Conservation (phyloP, 2,797 vertebrate species). For the Rhinatrema bivittatum region DNA sequence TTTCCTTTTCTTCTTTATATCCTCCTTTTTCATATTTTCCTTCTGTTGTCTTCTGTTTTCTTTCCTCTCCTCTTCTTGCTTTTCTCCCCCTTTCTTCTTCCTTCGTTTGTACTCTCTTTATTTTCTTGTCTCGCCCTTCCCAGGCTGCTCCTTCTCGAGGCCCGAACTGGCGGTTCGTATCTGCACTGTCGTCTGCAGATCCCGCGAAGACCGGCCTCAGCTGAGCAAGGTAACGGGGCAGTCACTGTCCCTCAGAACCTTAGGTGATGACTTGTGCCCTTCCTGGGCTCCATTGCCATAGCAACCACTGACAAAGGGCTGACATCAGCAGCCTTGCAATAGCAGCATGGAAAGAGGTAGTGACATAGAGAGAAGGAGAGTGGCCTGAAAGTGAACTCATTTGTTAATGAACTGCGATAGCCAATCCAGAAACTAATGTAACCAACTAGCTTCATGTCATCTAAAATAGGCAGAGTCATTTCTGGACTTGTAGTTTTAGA, state of each 20-base stretch:
- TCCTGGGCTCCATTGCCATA: slow-evolving; percentile 5
- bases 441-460: no score
- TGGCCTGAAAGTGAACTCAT: no score
- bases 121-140: slow-evolving; percentile 12
- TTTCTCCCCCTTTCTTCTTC: not conserved
- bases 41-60: not conserved
- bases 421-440: no score
- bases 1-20: not conserved
- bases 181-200: slow-evolving; percentile 57
- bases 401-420: no score
- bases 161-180: slow-evolving; percentile 44
- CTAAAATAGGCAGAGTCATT: no score
- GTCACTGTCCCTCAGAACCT: not conserved
- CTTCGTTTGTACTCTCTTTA: slow-evolving; percentile 18
- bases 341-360: no score
- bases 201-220: slow-evolving; percentile 51
- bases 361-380: no score
- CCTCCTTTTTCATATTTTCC: not conserved
- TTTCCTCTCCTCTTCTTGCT: not conserved
- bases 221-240: slow-evolving; percentile 49
- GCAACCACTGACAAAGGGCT: no score
- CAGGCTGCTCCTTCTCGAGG: slow-evolving; percentile 7
- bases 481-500: no score
- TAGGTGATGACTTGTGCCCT: no score
- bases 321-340: no score